Evolutionary conservation across 2,113 vertebrate species (phyloP), one percentile per base, ranked within the genome.

Genomic region (Solenodon paradoxus): DNA sequence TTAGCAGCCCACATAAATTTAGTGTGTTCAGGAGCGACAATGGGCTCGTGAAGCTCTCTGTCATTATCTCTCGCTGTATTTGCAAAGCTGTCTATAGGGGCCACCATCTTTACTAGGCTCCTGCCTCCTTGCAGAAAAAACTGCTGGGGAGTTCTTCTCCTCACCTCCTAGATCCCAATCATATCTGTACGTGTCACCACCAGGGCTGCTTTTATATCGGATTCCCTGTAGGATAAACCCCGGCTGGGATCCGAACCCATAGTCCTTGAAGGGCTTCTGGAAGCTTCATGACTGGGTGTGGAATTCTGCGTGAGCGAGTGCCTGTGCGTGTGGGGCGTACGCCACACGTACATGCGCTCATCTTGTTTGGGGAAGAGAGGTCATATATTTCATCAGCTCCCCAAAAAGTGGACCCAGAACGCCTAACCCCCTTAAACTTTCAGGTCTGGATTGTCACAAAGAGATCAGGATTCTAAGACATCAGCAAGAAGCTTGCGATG

Each of bases 31-130:
- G 72, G 53, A 93, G 61, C 0, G 32, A 86, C 74, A 40, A 51
- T 63, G 74, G 38, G 51, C 63, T 79, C 82, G 3, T 3, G 84
- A 82, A 93, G 38, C 51, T n/a, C 78, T 77, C 49, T 90, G 66
- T 92, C n/a, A 49, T 68, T 79, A 64, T 86, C 68, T 94, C 55
- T 80, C 6, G 49, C 69, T 90, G 59, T 64, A 61, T 94, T 90
- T 96, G 95, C 69, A 77, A 87, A 80, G n/a, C 63, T 64, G 12
- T 42, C 28, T 68, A 47, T 15, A 59, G 19, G 38, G 30, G 49
- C 63, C 38, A 47, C 71, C 13, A 3, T 63, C 68, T 71, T 89
- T 75, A 55, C 0, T 13, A 94, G 79, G 61, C 47, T 94, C 63
- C 68, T 38, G 77, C 68, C 82, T 93, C 16, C 1, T 87, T 92